Base-by-base conservation (phyloP, 2,888 invertebrate genomes). In the Microdon myrmicae region DNA sequence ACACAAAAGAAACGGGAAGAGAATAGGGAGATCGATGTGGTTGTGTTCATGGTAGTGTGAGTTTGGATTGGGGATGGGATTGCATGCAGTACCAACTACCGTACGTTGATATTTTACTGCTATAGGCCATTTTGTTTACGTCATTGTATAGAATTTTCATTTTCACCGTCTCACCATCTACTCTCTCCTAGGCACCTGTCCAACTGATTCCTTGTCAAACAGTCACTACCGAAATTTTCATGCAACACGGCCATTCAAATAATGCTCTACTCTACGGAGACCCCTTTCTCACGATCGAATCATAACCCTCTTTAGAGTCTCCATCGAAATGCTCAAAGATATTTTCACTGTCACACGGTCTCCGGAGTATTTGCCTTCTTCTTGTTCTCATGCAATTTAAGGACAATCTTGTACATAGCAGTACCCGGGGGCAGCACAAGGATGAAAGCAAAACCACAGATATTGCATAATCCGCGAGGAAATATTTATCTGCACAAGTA, bases 361-460 rank as follows among this genome's bases (percentile, higher is more conserved):
- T 47, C 64, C 49, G 37, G 64, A 58, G 64, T 58, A 51, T 64
- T 58, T 51, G 34, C 51, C 49, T 56, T 56, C 34, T 55, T 39
- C 60, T 61, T 55, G 38, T 38, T 29, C 44, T 49, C 56, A 38
- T 61, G 61, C 61, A 61, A 56, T 61, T 61, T 44, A 61, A 56
- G 55, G 64, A 64, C 56, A 39, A 51, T 25, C 29, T n/a, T 19
- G 37, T 49, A 32, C 38, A 29, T 39, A 25, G 9, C 6, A 12
- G 34, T 38, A 22, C 31, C 22, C 22, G 9, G 10, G 20, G 53
- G 54, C 22, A 44, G 13, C 31, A 14, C 26, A 8, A 28, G 37
- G 41, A 60, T 60, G 19, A 43, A 60, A 55, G n/a, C 37, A 17
- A 56, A 61, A 49, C 49, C 61, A 44, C 56, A 34, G 19, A 61